Percentiles rank a stretch among this genome's conserved stretches.
Evolutionary conservation across 2,888 invertebrate species (phyloP).

Genomic region (Drosophila mettleri): DNA sequence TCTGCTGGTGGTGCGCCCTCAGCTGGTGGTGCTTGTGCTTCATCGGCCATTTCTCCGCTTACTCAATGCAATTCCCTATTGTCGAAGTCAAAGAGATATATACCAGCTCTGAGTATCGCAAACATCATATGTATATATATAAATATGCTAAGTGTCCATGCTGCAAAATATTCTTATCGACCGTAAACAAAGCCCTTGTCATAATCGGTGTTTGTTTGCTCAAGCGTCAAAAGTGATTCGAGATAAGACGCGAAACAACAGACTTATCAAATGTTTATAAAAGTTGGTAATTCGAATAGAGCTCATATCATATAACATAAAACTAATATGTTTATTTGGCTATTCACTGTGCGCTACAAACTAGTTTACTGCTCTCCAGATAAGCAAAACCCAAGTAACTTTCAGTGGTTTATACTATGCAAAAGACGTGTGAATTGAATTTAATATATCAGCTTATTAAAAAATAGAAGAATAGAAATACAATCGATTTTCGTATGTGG

Average conservation of each 20-base stretch:
- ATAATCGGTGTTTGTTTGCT: slow-evolving; percentile 20
- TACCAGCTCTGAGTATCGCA: slow-evolving; percentile 9
- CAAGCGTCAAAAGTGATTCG: background rate
- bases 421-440: background rate
- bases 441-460: background rate
- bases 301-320: background rate
- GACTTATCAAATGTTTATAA: slow-evolving; percentile 1
- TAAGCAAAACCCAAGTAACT: slow-evolving; percentile 22
- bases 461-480: background rate
- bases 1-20: slow-evolving; percentile 81
- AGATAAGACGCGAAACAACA: slow-evolving; percentile 21
- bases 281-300: background rate
- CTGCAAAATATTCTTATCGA: slow-evolving; percentile 11
- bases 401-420: slow-evolving; percentile 17
- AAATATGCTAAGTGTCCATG: background rate
- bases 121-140: background rate
- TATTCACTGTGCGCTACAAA: background rate
- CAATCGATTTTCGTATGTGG: slow-evolving; percentile 10
- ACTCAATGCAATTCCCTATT: slow-evolving; percentile 69
- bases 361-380: slow-evolving; percentile 9
- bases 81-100: background rate
- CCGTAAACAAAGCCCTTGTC: slow-evolving; percentile 12
- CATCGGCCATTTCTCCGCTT: slow-evolving; percentile 84
- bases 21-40: slow-evolving; percentile 84
- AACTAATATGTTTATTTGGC: slow-evolving; percentile 1